Evolutionary conservation across 1,140 invertebrate genomes (phyloP).

Genomic region (Stegodyphus mimosarum): DNA sequence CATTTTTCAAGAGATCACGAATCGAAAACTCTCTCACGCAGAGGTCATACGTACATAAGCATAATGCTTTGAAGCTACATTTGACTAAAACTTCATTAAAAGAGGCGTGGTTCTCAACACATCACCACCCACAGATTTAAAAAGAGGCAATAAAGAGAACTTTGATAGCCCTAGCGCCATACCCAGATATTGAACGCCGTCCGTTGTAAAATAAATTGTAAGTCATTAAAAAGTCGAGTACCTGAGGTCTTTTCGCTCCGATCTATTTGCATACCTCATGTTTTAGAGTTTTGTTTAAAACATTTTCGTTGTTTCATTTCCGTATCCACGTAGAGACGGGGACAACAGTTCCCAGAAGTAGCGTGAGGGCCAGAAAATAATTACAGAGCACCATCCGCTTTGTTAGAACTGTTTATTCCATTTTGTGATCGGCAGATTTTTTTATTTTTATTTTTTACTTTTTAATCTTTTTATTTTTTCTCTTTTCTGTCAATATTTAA

Average conservation of each 20-base stretch:
- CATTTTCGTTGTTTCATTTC: constrained; percentile 45
- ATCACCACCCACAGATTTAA: constrained; percentile 4
- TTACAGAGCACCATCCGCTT: constrained; percentile 11
- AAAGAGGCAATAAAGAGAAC: constrained; percentile 31
- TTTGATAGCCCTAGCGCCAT: constrained; percentile 16
- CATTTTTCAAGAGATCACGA: too few relatives aligned
- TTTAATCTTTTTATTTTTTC: not conserved
- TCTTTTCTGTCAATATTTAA: constrained; percentile 41
- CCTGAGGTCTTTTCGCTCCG: not conserved
- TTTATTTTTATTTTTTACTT: not conserved
- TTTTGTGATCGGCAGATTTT: constrained; percentile 12
- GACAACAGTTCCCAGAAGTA: constrained; percentile 38
- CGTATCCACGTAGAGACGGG: constrained; percentile 50
- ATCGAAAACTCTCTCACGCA: too few relatives aligned
- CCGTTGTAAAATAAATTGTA: constrained; percentile 41
- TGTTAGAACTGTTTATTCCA: constrained; percentile 28
- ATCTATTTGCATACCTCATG: constrained; percentile 33
- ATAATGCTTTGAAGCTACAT: not conserved
- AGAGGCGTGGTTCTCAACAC: constrained; percentile 18
- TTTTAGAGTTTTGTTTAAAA: constrained; percentile 59
- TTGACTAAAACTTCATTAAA: constrained; percentile 43
- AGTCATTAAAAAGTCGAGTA: constrained; percentile 48
- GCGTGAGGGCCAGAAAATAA: constrained; percentile 17
- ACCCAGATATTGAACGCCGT: not conserved
- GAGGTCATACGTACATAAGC: too few relatives aligned